Evolutionary conservation across 2,888 invertebrate species (phyloP).

Genomic region (Phoenoteleia sp.): DNA sequence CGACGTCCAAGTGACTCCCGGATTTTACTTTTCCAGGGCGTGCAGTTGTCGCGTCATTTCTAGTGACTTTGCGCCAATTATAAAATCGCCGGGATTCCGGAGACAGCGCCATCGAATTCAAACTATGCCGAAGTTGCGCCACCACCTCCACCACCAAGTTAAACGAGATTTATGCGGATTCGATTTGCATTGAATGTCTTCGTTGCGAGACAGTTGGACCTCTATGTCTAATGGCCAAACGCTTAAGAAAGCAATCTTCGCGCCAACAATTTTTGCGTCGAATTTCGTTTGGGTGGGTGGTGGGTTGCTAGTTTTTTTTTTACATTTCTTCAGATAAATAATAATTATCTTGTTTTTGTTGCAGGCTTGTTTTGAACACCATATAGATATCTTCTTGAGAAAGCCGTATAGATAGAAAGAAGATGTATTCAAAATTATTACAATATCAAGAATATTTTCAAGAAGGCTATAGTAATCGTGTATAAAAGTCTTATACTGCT

Average conservation of each 20-base stretch:
- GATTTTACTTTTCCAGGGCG: constrained; percentile 56
- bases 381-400: no score
- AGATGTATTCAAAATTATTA: no score
- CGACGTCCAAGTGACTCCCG: constrained; percentile 64
- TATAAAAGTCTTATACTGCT: no score
- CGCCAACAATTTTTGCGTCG: not conserved
- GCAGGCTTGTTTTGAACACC: no score
- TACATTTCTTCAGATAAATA: no score
- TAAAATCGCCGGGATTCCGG: constrained; percentile 64
- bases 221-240: not conserved
- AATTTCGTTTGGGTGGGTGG: not conserved
- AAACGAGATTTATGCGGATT: constrained; percentile 76
- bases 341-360: no score
- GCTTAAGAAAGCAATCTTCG: not conserved
- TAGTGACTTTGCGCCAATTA: constrained; percentile 68
- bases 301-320: no score
- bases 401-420: no score
- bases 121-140: constrained; percentile 62
- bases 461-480: no score
- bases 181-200: constrained; percentile 64
- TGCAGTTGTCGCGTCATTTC: constrained; percentile 53
- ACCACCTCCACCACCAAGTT: constrained; percentile 56
- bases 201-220: not conserved
- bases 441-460: no score
- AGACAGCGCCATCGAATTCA: constrained; percentile 38